These are phyloP conservation scores for Cryptoblepharus egeriae DNA, from an alignment of 2,797 vertebrate genomes.

Conservation along the genomic window DNA sequence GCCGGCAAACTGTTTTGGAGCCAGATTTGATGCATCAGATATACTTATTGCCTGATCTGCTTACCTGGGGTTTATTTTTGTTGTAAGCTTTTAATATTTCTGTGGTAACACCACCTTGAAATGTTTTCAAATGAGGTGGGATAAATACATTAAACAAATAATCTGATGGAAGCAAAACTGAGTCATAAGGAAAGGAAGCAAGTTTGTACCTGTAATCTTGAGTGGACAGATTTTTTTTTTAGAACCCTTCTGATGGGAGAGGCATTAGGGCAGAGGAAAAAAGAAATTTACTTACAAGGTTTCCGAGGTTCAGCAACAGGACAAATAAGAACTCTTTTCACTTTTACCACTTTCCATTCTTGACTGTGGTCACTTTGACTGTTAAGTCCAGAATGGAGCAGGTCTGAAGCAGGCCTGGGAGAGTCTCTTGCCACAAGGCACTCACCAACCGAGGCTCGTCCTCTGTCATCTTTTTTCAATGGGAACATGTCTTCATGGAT, in stretches of 20 bases:
- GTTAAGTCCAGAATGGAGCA: background rate
- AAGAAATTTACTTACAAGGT: conserved; percentile 64
- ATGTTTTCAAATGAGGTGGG: no score
- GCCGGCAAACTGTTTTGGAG: background rate
- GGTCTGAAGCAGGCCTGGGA: conserved; percentile 5
- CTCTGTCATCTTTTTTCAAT: rapidly evolving
- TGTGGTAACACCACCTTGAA: no score
- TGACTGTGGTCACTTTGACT: background rate
- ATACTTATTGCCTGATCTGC: no score
- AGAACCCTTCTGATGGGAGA: background rate
- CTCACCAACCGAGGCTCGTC: rapidly evolving
- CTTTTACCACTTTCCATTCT: conserved; percentile 71
- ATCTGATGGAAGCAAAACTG: no score
- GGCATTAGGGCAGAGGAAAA: background rate
- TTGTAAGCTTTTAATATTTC: no score
- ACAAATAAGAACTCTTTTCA: conserved; percentile 56
- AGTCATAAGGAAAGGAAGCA: no score
- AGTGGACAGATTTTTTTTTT: background rate
- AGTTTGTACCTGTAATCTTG: no score
- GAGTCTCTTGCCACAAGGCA: rapidly evolving
- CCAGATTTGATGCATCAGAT: background rate
- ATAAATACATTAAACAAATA: no score
- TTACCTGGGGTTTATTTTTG: no score
- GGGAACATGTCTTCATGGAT: rapidly evolving
- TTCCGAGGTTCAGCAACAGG: conserved; percentile 56